Conservation (phyloP, 2,797 vertebrate genomes). For the Hippopotamyrus pictus region DNA sequence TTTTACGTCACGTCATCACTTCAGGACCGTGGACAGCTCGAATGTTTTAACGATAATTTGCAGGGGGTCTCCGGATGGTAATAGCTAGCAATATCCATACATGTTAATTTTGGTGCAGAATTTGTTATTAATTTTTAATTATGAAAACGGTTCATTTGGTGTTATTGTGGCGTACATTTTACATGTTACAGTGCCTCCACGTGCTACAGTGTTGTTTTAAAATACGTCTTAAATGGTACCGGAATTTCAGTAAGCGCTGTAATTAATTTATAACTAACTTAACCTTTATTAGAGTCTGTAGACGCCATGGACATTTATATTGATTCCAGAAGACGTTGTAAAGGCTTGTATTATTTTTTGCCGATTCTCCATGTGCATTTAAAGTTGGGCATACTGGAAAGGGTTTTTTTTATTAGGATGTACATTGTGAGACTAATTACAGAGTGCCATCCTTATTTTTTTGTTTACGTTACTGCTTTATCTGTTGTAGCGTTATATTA, state of each 20-base stretch:
- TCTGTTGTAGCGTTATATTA: not conserved
- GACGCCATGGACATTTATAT: not conserved
- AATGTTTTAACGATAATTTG: conserved; percentile 6
- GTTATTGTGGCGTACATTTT: not conserved
- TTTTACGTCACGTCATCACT: conserved; percentile 34
- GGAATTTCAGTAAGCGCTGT: not conserved
- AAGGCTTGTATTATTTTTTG: not conserved
- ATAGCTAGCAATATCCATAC: not conserved
- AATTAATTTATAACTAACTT: not conserved
- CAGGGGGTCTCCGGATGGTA: not conserved
- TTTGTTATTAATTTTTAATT: not conserved
- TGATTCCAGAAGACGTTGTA: not conserved
- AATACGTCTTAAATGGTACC: not conserved
- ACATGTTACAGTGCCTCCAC: not conserved
- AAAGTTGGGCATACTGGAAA: not conserved
- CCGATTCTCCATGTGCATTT: not conserved
- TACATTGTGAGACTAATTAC: not conserved
- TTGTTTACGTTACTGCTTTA: not conserved
- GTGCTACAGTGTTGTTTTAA: not conserved
- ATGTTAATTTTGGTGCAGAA: not conserved
- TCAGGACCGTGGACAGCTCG: conserved; percentile 59
- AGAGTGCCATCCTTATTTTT: not conserved
- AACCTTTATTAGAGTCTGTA: not conserved
- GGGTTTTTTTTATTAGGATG: not conserved
- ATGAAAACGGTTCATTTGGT: not conserved